A percentile compares a stretch with the other conserved stretches of the same genome.
phyloP scores from a whole-genome alignment of 2,797 vertebrate species.

The Pogoniulus pusillus region DNA sequence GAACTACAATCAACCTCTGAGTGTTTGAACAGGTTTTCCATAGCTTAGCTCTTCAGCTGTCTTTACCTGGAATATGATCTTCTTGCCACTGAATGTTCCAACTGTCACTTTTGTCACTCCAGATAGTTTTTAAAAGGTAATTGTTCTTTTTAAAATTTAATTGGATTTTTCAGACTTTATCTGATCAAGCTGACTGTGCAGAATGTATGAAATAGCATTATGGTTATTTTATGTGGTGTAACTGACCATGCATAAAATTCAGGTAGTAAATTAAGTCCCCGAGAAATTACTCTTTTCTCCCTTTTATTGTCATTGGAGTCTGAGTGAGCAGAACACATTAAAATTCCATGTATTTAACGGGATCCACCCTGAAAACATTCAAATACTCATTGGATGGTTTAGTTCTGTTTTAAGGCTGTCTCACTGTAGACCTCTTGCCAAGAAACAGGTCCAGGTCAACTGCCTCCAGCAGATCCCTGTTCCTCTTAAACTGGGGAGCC shows the following conservation, averaged over 20 bases:
- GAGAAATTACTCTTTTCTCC: neutral
- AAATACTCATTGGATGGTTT: neutral
- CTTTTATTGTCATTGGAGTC: neutral
- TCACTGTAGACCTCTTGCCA: neutral
- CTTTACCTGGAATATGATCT: neutral
- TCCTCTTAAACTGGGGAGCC: no score
- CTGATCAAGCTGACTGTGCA: conserved; percentile 4
- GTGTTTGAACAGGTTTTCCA: neutral
- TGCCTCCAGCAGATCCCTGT: neutral
- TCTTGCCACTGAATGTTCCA: neutral
- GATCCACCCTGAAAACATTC: neutral
- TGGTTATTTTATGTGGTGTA: neutral
- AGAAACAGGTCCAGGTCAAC: neutral
- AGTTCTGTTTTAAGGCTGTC: neutral
- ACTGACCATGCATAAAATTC: conserved; percentile 28
- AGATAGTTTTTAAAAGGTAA: neutral
- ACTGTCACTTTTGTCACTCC: neutral
- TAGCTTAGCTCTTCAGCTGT: neutral
- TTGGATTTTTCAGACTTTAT: neutral
- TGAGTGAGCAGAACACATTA: neutral
- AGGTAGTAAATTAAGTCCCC: neutral
- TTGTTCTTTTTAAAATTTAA: conserved; percentile 34
- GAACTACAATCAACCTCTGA: neutral
- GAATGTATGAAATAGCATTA: neutral
- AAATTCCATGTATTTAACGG: neutral